Conservation (phyloP, 2,113 vertebrate genomes). For the Myrmophylax atrothorax region DNA sequence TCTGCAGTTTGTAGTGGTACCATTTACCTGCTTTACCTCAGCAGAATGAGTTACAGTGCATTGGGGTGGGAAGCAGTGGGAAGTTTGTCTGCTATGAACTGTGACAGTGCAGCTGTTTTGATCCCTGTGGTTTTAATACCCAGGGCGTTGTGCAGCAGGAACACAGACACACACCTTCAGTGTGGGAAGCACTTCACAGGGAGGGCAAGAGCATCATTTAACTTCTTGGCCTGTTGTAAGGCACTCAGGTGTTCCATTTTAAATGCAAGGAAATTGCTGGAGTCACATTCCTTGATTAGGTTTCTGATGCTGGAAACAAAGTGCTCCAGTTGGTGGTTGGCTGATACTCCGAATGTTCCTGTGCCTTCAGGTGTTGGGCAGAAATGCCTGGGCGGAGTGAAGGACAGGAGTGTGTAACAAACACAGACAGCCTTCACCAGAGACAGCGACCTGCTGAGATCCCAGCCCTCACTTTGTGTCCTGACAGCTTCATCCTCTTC, state of each 20-base stretch:
- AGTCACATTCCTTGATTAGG: not conserved
- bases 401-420: accelerated
- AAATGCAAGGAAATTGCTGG: not conserved
- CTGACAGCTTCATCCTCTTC: not conserved
- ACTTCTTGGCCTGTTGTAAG: not conserved
- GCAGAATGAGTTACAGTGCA: not conserved
- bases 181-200: not conserved
- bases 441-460: not conserved
- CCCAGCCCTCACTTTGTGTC: not conserved
- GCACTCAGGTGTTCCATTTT: not conserved
- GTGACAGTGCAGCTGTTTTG: not conserved
- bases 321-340: not conserved
- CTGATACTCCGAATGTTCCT: not conserved
- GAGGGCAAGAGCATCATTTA: not conserved
- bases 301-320: not conserved
- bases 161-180: not conserved
- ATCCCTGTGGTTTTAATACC: not conserved
- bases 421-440: not conserved
- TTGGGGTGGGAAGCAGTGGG: not conserved
- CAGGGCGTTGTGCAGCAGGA: not conserved
- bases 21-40: not conserved
- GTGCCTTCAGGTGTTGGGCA: not conserved
- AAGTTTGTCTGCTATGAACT: not conserved
- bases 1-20: not conserved
- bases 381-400: not conserved